Evolutionary conservation across 1,140 invertebrate genomes (phyloP), one percentile per base, ranked within the genome.

Genomic region (Eriocheir sinensis): DNA sequence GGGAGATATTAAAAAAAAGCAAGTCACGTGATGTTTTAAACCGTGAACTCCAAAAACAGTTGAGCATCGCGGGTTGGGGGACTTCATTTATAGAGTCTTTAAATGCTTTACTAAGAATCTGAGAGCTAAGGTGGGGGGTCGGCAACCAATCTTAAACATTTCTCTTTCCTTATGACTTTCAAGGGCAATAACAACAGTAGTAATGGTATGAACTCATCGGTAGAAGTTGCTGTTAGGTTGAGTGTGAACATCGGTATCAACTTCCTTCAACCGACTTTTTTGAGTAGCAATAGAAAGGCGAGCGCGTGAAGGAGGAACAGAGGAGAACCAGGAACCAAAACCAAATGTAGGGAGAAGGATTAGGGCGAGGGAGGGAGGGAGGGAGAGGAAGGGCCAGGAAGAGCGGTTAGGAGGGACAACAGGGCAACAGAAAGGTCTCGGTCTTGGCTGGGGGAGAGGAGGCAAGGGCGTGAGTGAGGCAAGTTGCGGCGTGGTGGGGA

Each of bases 271-370:
- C 27, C 8, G 60, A 32, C 27, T 34, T 0, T 60, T 1, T 36
- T 2, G 44, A 89, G 88, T 89, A 89, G 48, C 88, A 34, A 89
- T 30, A 89, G 88, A 89, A 44, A 89, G 88, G 44, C 41, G 88
- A 2, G 53, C 21, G 15, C 21, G 83, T 40, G 85, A 88, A 0
- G 3, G 36, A 15, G 32, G 12, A 89, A 89, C 41, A 21, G 53
- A 60, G 27, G 53, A n/a, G n/a, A n/a, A n/a, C n/a, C n/a, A n/a
- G n/a, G n/a, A n/a, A n/a, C n/a, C n/a, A n/a, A 21, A 60, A 21
- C 9, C 9, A 27, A 15, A 27, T 6, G 53, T 60, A 15, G 44
- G 27, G 53, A 60, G 17, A 60, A 21, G 44, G 17, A 60, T 8
- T 9, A 60, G 4, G 53, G 21, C 27, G 53, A 34, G 86, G 41